Evolutionary conservation across 1,140 invertebrate genomes (phyloP).

Genomic region (Bursaphelenchus mucronatus): DNA sequence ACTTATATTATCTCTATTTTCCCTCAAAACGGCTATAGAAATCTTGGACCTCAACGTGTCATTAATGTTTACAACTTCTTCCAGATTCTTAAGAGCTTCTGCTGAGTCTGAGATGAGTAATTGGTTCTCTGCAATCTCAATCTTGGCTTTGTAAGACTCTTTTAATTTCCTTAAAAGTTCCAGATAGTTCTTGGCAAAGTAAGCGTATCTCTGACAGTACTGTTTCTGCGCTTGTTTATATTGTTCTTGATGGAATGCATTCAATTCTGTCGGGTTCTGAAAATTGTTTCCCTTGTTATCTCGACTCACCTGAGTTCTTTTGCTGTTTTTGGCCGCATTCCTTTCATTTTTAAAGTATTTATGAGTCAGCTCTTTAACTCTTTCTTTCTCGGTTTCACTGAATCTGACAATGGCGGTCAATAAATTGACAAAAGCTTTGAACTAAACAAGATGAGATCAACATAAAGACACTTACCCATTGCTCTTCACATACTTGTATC

Average conservation of each 20-base stretch:
- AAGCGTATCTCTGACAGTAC: slow-evolving; percentile 15
- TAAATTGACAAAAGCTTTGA: slow-evolving; percentile 22
- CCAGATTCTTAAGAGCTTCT: slow-evolving; percentile 17
- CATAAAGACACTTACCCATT: slow-evolving; percentile 20
- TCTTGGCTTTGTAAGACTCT: not conserved
- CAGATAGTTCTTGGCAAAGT: slow-evolving; percentile 20
- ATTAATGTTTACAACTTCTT: slow-evolving; percentile 14
- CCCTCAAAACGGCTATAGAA: not conserved
- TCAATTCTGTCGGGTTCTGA: slow-evolving; percentile 18
- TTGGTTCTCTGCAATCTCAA: slow-evolving; percentile 15
- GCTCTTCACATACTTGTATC: slow-evolving; percentile 22
- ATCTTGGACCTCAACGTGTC: slow-evolving; percentile 15
- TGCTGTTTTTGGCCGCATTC: slow-evolving; percentile 13
- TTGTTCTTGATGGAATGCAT: slow-evolving; percentile 19
- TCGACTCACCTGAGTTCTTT: slow-evolving; percentile 14
- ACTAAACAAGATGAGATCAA: slow-evolving; percentile 19
- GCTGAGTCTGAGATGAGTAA: slow-evolving; percentile 1
- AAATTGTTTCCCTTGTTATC: not conserved
- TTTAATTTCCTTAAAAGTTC: slow-evolving; percentile 13
- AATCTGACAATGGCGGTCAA: slow-evolving; percentile 21
- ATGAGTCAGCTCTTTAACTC: slow-evolving; percentile 11
- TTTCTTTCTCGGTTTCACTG: slow-evolving; percentile 26
- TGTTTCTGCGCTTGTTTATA: slow-evolving; percentile 18
- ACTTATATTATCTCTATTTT: not conserved
- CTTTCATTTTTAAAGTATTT: slow-evolving; percentile 24